phyloP scores from a whole-genome alignment of 2,888 invertebrate genomes.

The Sinohyriopsis cumingii region DNA sequence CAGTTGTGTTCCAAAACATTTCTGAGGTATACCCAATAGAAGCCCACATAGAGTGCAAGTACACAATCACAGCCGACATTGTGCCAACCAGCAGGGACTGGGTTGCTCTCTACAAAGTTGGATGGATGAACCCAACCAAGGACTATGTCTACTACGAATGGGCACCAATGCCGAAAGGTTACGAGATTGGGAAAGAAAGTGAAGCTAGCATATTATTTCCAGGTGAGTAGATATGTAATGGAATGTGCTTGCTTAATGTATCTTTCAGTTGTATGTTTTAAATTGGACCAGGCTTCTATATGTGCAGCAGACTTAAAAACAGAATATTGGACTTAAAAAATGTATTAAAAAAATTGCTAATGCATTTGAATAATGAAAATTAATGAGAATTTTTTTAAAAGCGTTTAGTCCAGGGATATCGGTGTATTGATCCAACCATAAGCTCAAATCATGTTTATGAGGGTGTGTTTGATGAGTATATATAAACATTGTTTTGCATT shows the following conservation, averaged over 20 bases:
- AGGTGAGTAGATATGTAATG: slow-evolving; percentile 32
- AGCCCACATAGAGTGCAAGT: slow-evolving; percentile 61
- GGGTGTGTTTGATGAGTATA: no score
- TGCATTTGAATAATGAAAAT: no score
- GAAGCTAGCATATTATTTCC: slow-evolving; percentile 57
- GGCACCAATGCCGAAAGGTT: slow-evolving; percentile 54
- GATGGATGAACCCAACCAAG: slow-evolving; percentile 59
- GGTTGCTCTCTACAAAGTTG: slow-evolving; percentile 69
- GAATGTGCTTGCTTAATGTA: no score
- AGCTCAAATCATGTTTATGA: no score
- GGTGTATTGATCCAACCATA: no score
- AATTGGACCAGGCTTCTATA: neutral
- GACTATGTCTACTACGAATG: slow-evolving; percentile 66
- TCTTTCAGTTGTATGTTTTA: neutral
- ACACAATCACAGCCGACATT: slow-evolving; percentile 59
- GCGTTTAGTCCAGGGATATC: no score
- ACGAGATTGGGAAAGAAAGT: slow-evolving; percentile 47
- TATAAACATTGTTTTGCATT: no score
- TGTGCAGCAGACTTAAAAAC: neutral
- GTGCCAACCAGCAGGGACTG: slow-evolving; percentile 60
- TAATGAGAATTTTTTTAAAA: no score
- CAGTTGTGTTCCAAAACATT: slow-evolving; percentile 66
- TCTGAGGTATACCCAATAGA: slow-evolving; percentile 65
- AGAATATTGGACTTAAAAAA: no score
- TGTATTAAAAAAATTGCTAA: no score